Base-by-base conservation (phyloP, 2,888 invertebrate genomes). In the Brachyopa scutellaris region DNA sequence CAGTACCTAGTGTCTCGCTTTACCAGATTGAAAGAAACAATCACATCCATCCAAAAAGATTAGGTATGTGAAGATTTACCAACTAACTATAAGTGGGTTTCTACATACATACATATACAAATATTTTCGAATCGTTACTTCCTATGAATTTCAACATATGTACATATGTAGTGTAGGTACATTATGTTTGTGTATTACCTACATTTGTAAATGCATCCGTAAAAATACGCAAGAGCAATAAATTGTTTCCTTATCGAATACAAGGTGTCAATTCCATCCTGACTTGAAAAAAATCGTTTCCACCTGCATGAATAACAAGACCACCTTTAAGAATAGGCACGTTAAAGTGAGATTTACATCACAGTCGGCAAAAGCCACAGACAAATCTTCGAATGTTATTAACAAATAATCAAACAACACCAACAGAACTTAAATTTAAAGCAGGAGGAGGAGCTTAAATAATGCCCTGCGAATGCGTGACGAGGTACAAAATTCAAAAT, bases 401-500 rank as follows among this genome's bases (percentile, higher is more conserved):
- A 59, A n/a, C 42, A 59, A 66, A 64, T 59, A 62, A 57, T 45
- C 62, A 59, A 67, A 45, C 23, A 55, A 40, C 19, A 45, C 19
- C 7, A 47, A 33, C 15, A 38, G 6, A 73, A 57, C 36, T 33
- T 11, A 8, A 40, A 69, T 42, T 47, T 17, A 15, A 42, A 51
- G n/a, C 7, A n/a, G 17, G 13, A 64, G 80, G 80, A 69, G 80
- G 80, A 74, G 62, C 74, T 51, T 13, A 38, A 31, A 1, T 9
- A n/a, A 11, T 4, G 4, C 9, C 6, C 38, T 29, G 15, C 51
- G 49, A 72, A 59, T 59, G 45, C 36, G 33, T 57, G 49, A 29
- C 26, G 36, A 36, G 31, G 21, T 47, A 19, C 23, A 55, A 47
- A 62, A 87, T 88, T 87, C 87, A 89, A 89, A 89, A 89, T 89